phyloP scores from a whole-genome alignment of 2,888 invertebrate genomes.

The Andrena marginata region DNA sequence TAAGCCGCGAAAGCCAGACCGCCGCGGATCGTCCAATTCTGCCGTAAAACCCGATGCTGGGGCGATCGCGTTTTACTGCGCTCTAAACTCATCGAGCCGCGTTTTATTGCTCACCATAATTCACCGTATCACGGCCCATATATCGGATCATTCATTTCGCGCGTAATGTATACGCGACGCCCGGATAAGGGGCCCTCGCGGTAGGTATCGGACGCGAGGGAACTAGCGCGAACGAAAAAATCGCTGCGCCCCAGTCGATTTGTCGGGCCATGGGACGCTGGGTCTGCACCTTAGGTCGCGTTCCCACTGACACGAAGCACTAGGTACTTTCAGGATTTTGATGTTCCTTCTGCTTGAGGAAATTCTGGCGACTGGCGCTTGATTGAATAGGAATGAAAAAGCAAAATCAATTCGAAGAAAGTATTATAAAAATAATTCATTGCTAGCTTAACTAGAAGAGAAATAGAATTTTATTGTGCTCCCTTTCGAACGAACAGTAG shows the following conservation, averaged over 20 bases:
- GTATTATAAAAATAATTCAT: too few species aligned
- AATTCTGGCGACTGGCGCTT: too few species aligned
- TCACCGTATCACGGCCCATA: constrained; percentile 23
- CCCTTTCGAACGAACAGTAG: too few species aligned
- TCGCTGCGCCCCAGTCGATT: constrained; percentile 45
- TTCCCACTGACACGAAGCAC: neutral
- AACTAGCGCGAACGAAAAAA: constrained; percentile 55
- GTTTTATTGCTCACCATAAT: constrained; percentile 26
- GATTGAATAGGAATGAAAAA: too few species aligned
- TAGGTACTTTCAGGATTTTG: neutral
- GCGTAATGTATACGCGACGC: constrained; percentile 54
- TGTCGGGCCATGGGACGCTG: constrained; percentile 33
- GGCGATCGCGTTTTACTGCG: constrained; percentile 1
- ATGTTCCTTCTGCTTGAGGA: too few species aligned
- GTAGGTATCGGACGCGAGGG: constrained; percentile 37
- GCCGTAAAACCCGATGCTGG: neutral
- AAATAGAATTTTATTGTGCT: too few species aligned
- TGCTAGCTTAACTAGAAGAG: too few species aligned
- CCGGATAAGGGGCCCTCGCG: constrained; percentile 31
- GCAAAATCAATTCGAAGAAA: too few species aligned
- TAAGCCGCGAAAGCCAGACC: constrained; percentile 31
- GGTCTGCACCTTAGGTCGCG: constrained; percentile 12
- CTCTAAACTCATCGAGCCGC: constrained; percentile 14
- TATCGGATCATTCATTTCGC: constrained; percentile 44
- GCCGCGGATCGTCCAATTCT: neutral